A percentile compares a stretch with the other conserved stretches of the same genome.
Conservation (phyloP, 2,888 invertebrate species). For the Polylopha cassiicola region DNA sequence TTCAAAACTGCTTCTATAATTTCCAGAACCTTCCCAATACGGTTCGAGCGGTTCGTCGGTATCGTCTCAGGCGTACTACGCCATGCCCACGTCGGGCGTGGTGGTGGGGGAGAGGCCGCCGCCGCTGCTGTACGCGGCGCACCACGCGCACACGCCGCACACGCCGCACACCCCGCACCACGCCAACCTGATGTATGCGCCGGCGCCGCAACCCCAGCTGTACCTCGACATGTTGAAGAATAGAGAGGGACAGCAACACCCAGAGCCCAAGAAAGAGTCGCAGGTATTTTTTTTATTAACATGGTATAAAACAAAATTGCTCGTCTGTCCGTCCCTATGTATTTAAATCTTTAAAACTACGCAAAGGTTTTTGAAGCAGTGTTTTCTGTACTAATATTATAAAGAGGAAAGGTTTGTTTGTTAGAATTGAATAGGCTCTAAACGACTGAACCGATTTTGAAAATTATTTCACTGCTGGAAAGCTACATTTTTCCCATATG, state of each 20-base stretch:
- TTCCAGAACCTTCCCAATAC: slow-evolving; percentile 61
- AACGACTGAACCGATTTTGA: too few relatives aligned
- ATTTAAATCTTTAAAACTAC: background rate
- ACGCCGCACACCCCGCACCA: slow-evolving; percentile 47
- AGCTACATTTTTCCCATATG: too few relatives aligned
- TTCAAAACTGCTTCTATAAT: background rate
- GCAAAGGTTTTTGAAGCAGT: too few relatives aligned
- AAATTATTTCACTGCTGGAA: too few relatives aligned
- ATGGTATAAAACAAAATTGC: too few relatives aligned
- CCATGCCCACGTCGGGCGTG: slow-evolving; percentile 62
- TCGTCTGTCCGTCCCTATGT: too few relatives aligned
- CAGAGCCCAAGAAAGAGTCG: slow-evolving; percentile 57
- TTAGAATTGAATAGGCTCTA: too few relatives aligned
- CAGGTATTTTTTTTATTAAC: slow-evolving; percentile 39
- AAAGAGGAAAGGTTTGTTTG: too few relatives aligned
- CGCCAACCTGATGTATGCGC: slow-evolving; percentile 55
- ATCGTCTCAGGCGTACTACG: slow-evolving; percentile 56
- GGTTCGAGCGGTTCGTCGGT: slow-evolving; percentile 51
- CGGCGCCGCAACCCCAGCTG: slow-evolving; percentile 60
- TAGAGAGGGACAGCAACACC: slow-evolving; percentile 56
- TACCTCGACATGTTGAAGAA: slow-evolving; percentile 68
- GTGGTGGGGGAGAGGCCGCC: slow-evolving; percentile 64
- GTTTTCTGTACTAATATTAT: too few relatives aligned
- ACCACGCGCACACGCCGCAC: slow-evolving; percentile 62
- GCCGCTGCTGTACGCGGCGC: slow-evolving; percentile 62